A percentile compares a stretch with the other conserved stretches of the same genome.
Conservation (phyloP, 2,113 vertebrate species). For the Piprites chloris region DNA sequence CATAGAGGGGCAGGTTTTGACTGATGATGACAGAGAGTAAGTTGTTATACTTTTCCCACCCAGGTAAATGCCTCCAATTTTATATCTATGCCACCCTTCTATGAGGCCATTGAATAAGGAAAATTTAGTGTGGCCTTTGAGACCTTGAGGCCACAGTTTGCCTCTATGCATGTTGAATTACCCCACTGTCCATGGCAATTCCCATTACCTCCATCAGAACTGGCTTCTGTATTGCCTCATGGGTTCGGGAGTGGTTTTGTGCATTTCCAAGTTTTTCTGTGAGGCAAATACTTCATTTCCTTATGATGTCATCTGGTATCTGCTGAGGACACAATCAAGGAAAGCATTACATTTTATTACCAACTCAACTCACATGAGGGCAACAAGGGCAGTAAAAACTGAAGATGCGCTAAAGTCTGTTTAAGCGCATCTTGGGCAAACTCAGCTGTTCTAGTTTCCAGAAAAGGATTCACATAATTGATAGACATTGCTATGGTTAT, state of each 20-base stretch:
- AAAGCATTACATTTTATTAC: not conserved
- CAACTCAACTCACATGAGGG: not conserved
- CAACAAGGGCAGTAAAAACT: not conserved
- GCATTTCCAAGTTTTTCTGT: not conserved
- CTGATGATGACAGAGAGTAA: not conserved
- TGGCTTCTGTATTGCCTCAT: not conserved
- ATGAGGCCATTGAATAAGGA: not conserved
- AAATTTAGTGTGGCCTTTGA: not conserved
- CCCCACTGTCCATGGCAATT: not conserved
- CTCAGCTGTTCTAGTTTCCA: not conserved
- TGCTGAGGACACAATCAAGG: not conserved
- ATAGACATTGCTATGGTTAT: not conserved
- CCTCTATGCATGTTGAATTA: fast-evolving
- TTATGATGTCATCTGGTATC: not conserved
- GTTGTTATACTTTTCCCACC: not conserved
- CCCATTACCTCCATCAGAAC: not conserved
- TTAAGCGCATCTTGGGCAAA: not conserved
- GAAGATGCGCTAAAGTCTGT: not conserved
- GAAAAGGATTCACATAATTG: not conserved
- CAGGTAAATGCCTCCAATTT: not conserved
- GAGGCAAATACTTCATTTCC: not conserved
- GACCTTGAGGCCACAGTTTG: not conserved
- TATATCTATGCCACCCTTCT: not conserved
- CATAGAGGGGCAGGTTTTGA: not conserved
- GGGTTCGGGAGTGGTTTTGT: not conserved